Percentiles rank a stretch among this genome's conserved stretches.
Conservation (phyloP, 1,140 invertebrate genomes). For the Ceratina australensis region DNA sequence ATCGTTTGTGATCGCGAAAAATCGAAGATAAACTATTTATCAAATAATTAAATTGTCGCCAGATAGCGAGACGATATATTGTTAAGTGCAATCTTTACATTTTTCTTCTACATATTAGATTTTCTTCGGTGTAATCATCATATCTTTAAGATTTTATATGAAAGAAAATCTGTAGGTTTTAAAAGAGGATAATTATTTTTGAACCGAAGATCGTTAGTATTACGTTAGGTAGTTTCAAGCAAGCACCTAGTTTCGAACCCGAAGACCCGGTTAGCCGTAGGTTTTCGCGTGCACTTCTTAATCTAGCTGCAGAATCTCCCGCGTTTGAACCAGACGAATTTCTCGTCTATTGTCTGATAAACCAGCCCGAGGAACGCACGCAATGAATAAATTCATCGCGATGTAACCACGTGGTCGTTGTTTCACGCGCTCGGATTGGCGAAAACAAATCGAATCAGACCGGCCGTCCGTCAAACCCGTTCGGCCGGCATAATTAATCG, state of each 20-base stretch:
- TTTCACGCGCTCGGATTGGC: not conserved
- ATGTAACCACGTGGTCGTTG: conserved; percentile 11
- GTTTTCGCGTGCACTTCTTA: conserved; percentile 27
- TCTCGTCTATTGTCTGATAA: conserved; percentile 26
- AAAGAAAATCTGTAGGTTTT: no score
- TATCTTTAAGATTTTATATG: no score
- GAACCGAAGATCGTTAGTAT: not conserved
- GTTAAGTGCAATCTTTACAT: no score
- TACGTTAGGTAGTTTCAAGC: not conserved
- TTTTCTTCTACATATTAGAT: no score
- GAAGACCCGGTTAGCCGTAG: not conserved
- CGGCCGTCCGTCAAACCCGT: not conserved
- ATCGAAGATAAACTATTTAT: no score
- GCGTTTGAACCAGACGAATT: not conserved
- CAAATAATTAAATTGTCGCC: no score
- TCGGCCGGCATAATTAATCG: conserved; percentile 13
- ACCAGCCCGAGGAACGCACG: conserved; percentile 17
- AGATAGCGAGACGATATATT: no score
- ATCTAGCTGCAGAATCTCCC: conserved; percentile 20
- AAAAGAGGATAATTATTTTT: not conserved
- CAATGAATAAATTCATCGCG: conserved; percentile 33
- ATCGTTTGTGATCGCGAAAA: no score
- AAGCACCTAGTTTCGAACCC: not conserved
- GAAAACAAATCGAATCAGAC: conserved; percentile 4
- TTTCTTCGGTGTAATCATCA: no score